Evolutionary conservation across 2,113 vertebrate species (phyloP).

Genomic region (Callorhinus ursinus): DNA sequence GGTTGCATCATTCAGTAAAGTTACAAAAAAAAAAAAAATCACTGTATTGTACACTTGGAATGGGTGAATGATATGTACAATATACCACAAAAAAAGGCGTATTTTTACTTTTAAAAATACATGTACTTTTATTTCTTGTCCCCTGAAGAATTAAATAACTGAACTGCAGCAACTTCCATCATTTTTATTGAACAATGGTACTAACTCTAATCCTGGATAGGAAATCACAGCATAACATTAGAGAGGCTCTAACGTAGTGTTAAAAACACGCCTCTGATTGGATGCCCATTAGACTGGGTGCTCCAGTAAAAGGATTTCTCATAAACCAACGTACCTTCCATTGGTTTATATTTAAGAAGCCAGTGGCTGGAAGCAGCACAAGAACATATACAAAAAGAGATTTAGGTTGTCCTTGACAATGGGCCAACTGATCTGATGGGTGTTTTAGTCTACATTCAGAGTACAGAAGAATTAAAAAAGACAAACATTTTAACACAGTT

Average conservation of each 20-base stretch:
- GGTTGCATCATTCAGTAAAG: neutral
- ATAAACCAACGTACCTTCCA: slow-evolving; percentile 37
- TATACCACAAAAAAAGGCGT: neutral
- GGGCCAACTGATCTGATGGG: slow-evolving; percentile 53
- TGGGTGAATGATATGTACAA: neutral
- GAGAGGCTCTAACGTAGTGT: neutral
- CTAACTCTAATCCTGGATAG: slow-evolving; percentile 2
- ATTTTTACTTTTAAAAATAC: slow-evolving; percentile 5
- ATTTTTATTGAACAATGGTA: slow-evolving; percentile 36
- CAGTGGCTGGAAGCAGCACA: neutral
- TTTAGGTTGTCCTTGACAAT: slow-evolving; percentile 57
- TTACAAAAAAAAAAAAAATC: neutral
- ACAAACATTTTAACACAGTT: neutral
- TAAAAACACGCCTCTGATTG: neutral
- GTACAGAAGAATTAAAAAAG: slow-evolving; percentile 59
- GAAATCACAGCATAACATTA: neutral
- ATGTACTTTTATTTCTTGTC: neutral
- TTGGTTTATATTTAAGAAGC: slow-evolving; percentile 66
- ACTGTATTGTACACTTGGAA: neutral
- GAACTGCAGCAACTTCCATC: neutral
- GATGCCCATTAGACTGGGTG: neutral
- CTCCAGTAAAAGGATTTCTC: slow-evolving; percentile 66
- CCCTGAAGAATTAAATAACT: slow-evolving; percentile 43
- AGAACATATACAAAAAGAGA: neutral
- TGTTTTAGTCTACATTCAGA: slow-evolving; percentile 56